phyloP scores from a whole-genome alignment of 1,140 invertebrate species.

The Bombus consobrinus region DNA sequence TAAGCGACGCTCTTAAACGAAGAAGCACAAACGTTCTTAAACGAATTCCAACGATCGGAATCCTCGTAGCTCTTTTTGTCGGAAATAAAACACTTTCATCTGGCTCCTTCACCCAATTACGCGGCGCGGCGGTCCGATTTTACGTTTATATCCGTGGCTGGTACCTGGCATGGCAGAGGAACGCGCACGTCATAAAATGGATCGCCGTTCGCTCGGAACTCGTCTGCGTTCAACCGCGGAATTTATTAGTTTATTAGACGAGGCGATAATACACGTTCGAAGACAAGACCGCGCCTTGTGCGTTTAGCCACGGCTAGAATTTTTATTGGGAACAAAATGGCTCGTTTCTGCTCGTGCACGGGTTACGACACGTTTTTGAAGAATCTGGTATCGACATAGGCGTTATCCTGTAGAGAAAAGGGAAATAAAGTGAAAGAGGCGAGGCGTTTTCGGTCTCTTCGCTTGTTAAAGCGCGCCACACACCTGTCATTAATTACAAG shows the following conservation, averaged over 20 bases:
- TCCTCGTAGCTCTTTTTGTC: background rate
- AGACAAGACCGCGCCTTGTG: background rate
- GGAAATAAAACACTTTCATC: background rate
- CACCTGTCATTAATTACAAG: constrained; percentile 52
- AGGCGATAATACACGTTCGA: constrained; percentile 23
- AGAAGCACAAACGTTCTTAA: background rate
- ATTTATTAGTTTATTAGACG: constrained; percentile 64
- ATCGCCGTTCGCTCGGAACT: constrained; percentile 16
- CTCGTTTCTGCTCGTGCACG: constrained; percentile 2
- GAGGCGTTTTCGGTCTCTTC: constrained; percentile 9
- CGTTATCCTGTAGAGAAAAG: background rate
- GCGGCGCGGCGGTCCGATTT: constrained; percentile 30
- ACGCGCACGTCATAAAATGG: constrained; percentile 26
- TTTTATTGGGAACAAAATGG: constrained; percentile 47
- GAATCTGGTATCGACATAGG: background rate
- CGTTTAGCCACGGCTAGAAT: constrained; percentile 27
- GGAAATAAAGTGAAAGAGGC: background rate
- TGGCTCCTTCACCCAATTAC: constrained; percentile 22
- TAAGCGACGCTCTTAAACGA: background rate
- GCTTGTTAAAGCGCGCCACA: constrained; percentile 39
- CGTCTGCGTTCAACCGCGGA: constrained; percentile 5
- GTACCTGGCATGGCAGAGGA: background rate
- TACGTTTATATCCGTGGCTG: constrained; percentile 14
- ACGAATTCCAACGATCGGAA: background rate
- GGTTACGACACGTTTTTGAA: constrained; percentile 18